Evolutionary conservation across 2,888 invertebrate genomes (phyloP), one percentile per base, ranked within the genome.

Genomic region (Mayetiola destructor): DNA sequence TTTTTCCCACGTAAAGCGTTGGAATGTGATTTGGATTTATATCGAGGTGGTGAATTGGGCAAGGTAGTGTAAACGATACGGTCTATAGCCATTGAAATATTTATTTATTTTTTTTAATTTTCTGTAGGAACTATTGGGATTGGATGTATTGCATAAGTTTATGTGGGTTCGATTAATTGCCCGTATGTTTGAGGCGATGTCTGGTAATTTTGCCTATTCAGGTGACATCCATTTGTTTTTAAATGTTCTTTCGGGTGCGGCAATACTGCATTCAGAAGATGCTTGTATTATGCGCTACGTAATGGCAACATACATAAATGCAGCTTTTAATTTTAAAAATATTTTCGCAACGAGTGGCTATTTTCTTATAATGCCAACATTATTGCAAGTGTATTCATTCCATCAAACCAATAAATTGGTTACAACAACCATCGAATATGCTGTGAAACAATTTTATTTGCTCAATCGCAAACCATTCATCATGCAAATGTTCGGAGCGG

Each of bases 291-390:
- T 99, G 59, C 79, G 99, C 67, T 91, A 92, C 68, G 95, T 96
- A 21, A 88, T 95, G 73, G 95, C 97, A 0, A 94, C 95, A 0
- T 96, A 93, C 66, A 93, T 99, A 60, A 97, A 97, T 70, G 95
- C 94, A 0, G 92, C 93, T 0, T 91, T 92, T 64, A 95, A 97
- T 74, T 99, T 99, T 71, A 97, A 96, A 74, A 96, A 95, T 68
- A 93, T 99, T 61, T 99, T 99, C 72, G 93, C 96, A 1, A 92
- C 91, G 12, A 96, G 95, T 68, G 96, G 96, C 18, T 99, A 96
- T 69, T 78, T 97, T 57, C 77, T 96, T 64, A 95, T 99, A 63
- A 96, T 99, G 90, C 99, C 99, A 21, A 95, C 97, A 0, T 74
- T 99, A 27, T 75, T 99, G 54, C 89, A 95, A 75, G 87, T 97